Evolutionary conservation across 2,797 vertebrate genomes (phyloP).

Genomic region (Oreonectes daqikongensis): DNA sequence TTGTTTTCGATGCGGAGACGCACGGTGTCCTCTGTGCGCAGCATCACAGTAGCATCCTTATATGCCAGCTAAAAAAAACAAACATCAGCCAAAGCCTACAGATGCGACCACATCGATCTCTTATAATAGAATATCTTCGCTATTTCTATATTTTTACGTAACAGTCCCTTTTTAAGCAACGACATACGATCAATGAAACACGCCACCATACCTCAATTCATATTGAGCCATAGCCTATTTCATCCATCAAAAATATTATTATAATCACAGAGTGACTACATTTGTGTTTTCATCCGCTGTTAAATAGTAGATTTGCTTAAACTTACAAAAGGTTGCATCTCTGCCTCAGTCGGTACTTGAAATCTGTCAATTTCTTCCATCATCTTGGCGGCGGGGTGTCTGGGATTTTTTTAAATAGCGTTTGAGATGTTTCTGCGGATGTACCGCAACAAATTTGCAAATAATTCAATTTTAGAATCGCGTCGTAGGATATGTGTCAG

Average conservation of each 20-base stretch:
- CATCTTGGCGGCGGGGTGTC: conserved; percentile 77
- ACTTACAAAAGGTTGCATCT: conserved; percentile 96
- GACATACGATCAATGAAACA: conserved; percentile 10
- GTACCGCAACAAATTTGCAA: conserved; percentile 1
- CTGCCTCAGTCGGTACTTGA: conserved; percentile 93
- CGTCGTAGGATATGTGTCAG: conserved; percentile 58
- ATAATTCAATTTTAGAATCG: conserved; percentile 14
- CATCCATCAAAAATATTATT: neutral
- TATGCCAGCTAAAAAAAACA: conserved; percentile 10
- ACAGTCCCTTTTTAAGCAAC: neutral
- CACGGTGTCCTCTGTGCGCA: conserved; percentile 39
- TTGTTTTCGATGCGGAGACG: conserved; percentile 28
- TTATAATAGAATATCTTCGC: neutral
- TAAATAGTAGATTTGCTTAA: neutral
- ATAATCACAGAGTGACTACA: neutral
- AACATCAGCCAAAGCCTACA: conserved; percentile 16
- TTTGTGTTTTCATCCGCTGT: neutral
- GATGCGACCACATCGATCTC: neutral
- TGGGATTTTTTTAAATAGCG: conserved; percentile 11
- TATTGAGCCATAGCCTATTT: neutral
- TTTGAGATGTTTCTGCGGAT: conserved; percentile 26
- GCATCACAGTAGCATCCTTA: conserved; percentile 31
- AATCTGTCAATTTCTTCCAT: conserved; percentile 98
- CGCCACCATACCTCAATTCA: neutral
- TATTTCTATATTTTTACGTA: neutral